A percentile compares a stretch with the other conserved stretches of the same genome.
phyloP scores from a whole-genome alignment of 2,797 vertebrate genomes.

The Peromyscus eremicus region DNA sequence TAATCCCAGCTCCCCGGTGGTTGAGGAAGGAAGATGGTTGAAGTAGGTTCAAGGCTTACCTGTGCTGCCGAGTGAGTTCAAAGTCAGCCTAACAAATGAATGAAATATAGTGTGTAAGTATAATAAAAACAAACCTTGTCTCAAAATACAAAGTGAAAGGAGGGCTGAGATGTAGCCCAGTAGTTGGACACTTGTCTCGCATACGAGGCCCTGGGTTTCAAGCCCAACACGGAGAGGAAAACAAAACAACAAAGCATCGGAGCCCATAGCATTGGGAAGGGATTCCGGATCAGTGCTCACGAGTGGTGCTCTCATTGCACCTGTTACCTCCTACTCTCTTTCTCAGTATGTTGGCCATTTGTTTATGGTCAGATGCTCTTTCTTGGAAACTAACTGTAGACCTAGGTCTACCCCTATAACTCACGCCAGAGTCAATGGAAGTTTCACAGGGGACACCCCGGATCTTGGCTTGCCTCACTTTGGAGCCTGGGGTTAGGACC shows the following conservation, averaged over 20 bases:
- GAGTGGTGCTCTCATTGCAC: rapidly evolving
- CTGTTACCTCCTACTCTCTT: neutral
- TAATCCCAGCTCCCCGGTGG: neutral
- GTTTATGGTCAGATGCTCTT: neutral
- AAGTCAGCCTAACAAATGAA: neutral
- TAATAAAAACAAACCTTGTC: neutral
- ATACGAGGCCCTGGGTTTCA: neutral
- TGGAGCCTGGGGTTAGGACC: neutral
- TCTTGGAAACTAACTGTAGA: neutral
- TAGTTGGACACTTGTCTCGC: neutral
- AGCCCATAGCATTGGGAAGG: neutral
- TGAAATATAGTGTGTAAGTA: neutral
- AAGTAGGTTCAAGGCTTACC: neutral
- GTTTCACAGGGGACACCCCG: neutral
- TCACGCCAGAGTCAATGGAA: neutral
- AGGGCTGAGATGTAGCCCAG: neutral
- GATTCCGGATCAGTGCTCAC: neutral
- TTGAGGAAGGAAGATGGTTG: neutral
- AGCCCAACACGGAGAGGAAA: neutral
- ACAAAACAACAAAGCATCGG: neutral
- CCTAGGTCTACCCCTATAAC: neutral
- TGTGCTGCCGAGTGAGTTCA: neutral
- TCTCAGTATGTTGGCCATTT: neutral
- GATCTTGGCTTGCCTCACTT: too few species aligned
- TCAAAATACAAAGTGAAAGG: neutral